phyloP scores from a whole-genome alignment of 2,888 invertebrate genomes.

The Cheilosia soror region DNA sequence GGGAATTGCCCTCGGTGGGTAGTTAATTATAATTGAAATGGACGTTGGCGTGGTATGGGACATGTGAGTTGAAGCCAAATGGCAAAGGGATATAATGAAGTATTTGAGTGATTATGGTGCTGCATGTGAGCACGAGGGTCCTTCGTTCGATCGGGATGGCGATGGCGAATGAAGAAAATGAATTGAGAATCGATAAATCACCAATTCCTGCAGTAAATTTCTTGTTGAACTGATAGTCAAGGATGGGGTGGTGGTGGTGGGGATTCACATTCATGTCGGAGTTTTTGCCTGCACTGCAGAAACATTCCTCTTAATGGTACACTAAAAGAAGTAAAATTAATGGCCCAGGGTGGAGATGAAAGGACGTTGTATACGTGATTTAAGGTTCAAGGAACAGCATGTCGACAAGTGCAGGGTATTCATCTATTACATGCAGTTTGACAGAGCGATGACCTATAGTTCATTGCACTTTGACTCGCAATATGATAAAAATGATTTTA shows the following conservation, averaged over 20 bases:
- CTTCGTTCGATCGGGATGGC: background rate
- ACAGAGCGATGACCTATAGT: constrained; percentile 30
- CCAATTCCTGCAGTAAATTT: constrained; percentile 68
- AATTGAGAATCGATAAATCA: constrained; percentile 74
- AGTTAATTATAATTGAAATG: constrained; percentile 68
- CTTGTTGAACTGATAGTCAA: constrained; percentile 62
- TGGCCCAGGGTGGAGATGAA: constrained; percentile 58
- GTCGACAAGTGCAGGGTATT: constrained; percentile 62
- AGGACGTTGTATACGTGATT: constrained; percentile 57
- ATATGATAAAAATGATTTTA: background rate
- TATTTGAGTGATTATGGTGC: constrained; percentile 45
- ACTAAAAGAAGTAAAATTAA: constrained; percentile 66
- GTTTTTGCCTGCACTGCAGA: constrained; percentile 60
- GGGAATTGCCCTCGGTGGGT: background rate
- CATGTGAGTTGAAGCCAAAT: constrained; percentile 26
- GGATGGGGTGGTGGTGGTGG: constrained; percentile 32
- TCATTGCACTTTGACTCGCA: constrained; percentile 42
- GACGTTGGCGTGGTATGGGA: constrained; percentile 15
- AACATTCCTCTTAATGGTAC: constrained; percentile 56
- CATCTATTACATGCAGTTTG: constrained; percentile 59
- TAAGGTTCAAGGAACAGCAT: constrained; percentile 57
- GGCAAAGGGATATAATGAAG: constrained; percentile 50
- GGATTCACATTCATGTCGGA: constrained; percentile 39
- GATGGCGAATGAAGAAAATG: constrained; percentile 45
- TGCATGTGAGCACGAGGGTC: background rate